These are phyloP conservation scores for Netelia melanura DNA, from an alignment of 2,888 invertebrate species.

Conservation along the genomic window DNA sequence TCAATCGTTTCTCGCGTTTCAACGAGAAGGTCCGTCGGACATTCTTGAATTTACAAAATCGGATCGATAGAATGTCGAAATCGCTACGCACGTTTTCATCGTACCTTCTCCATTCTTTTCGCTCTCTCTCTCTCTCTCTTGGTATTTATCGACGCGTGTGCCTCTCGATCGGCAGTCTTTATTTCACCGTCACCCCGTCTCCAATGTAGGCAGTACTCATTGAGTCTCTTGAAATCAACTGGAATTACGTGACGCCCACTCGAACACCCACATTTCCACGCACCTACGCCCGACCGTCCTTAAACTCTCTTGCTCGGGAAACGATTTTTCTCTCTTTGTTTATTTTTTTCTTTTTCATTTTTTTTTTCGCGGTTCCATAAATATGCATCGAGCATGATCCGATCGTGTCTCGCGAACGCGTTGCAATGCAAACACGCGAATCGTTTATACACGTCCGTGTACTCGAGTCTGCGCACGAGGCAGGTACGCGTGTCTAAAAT, in stretches of 20 bases:
- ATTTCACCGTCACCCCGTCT: constrained; percentile 44
- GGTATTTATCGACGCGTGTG: constrained; percentile 8
- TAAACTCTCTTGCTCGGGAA: not conserved
- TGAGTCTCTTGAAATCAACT: constrained; percentile 51
- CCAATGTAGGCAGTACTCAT: constrained; percentile 42
- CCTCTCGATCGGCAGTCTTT: constrained; percentile 21
- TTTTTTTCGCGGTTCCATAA: constrained; percentile 46
- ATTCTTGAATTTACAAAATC: not conserved
- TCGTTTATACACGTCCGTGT: constrained; percentile 10
- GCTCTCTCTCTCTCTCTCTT: constrained; percentile 2
- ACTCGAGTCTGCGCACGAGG: not conserved
- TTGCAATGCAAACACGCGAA: constrained; percentile 41
- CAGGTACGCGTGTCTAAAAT: not conserved
- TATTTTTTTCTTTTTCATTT: constrained; percentile 6
- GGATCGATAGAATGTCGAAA: constrained; percentile 22
- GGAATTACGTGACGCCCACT: constrained; percentile 63
- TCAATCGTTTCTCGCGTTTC: not conserved
- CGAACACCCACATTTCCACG: constrained; percentile 42
- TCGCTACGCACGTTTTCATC: constrained; percentile 22
- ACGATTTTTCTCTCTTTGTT: not conserved
- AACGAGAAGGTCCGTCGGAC: not conserved
- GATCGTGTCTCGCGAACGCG: constrained; percentile 45
- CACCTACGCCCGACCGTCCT: constrained; percentile 38
- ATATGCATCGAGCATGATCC: constrained; percentile 62
- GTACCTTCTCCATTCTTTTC: not conserved